Evolutionary conservation across 2,797 vertebrate species (phyloP).

Genomic region (Myotis pilosus): DNA sequence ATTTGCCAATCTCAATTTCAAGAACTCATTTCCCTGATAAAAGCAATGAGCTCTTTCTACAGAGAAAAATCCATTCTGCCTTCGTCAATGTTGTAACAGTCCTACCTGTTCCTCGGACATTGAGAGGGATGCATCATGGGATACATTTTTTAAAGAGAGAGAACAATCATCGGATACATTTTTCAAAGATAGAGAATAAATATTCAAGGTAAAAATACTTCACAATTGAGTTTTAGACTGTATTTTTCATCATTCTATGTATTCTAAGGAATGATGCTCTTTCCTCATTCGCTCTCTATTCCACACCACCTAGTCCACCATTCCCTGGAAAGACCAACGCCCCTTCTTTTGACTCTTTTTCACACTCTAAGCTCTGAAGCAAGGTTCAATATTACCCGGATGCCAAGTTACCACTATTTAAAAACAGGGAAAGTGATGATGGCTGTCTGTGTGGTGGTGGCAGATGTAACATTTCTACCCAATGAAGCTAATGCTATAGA

Average conservation of each 20-base stretch:
- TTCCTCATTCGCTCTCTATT: not conserved
- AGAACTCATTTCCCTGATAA: conserved; percentile 11
- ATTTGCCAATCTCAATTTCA: conserved; percentile 9
- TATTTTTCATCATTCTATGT: no score
- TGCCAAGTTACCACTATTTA: not conserved
- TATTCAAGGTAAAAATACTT: not conserved
- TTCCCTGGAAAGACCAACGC: not conserved
- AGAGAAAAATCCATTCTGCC: conserved; percentile 17
- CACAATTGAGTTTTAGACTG: not conserved
- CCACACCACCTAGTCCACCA: not conserved
- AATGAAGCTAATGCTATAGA: not conserved
- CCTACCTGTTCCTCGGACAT: not conserved
- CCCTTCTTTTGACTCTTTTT: not conserved
- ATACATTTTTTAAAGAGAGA: not conserved
- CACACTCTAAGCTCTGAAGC: not conserved
- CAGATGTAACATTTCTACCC: not conserved
- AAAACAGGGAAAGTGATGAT: not conserved
- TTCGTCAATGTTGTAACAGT: not conserved
- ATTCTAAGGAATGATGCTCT: not conserved
- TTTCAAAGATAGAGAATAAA: not conserved
- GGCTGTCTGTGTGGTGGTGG: not conserved
- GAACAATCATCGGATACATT: not conserved
- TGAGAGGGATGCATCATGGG: not conserved
- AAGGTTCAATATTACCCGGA: not conserved
- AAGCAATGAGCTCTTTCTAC: not conserved